These are phyloP conservation scores for Eurystomus gularis DNA, from an alignment of 2,113 vertebrate genomes.

Conservation along the genomic window DNA sequence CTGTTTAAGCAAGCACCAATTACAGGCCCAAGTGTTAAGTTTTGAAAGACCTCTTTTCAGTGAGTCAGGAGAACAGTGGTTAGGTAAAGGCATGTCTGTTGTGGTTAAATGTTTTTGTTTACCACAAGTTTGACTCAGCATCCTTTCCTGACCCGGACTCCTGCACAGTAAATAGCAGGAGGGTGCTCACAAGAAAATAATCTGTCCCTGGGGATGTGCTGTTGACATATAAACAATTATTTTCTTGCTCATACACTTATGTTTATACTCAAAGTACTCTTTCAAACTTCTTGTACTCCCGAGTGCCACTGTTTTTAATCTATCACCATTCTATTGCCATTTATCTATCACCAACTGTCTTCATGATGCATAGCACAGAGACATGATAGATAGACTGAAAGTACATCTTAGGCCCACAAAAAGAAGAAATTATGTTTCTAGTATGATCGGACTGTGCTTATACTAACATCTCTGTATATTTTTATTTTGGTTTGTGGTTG, in stretches of 20 bases:
- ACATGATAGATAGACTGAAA: neutral
- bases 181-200: neutral
- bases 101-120: neutral
- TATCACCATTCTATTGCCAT: neutral
- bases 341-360: neutral
- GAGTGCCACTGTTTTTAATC: neutral
- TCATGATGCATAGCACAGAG: neutral
- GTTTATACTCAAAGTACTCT: neutral
- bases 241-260: neutral
- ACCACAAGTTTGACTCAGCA: neutral
- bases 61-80: neutral
- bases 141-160: neutral
- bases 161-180: neutral
- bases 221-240: neutral
- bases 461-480: neutral
- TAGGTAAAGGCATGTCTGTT: neutral
- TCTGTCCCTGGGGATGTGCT: neutral
- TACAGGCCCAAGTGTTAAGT: neutral
- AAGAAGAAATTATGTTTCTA: neutral
- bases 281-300: neutral
- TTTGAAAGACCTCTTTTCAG: neutral
- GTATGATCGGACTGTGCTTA: neutral
- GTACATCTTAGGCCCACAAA: neutral
- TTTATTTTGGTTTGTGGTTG: neutral
- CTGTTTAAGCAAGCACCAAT: neutral